A percentile compares a stretch with the other conserved stretches of the same genome.
Evolutionary conservation across 2,888 invertebrate genomes (phyloP).

Genomic region (Phytoseiulus persimilis): DNA sequence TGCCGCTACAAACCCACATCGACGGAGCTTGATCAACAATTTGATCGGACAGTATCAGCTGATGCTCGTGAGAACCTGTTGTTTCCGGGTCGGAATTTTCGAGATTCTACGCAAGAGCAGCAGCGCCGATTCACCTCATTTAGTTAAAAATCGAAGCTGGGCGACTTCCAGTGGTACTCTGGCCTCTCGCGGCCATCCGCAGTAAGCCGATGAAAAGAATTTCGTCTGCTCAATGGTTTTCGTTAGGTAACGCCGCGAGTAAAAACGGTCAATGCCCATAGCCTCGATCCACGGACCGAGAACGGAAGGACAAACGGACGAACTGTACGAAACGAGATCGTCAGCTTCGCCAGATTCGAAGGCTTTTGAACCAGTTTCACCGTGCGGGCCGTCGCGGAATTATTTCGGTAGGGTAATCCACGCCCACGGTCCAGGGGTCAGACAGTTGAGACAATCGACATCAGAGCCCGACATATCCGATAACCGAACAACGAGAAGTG

Average conservation of each 20-base stretch:
- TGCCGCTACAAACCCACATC: neutral
- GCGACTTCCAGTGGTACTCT: too few relatives aligned
- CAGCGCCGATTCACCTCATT: neutral
- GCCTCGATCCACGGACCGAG: neutral
- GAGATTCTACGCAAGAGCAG: neutral
- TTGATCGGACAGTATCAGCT: neutral
- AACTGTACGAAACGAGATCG: neutral
- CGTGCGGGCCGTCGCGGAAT: neutral
- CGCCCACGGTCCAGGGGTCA: constrained; percentile 5
- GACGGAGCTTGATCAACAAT: neutral
- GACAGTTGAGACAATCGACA: neutral
- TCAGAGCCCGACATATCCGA: neutral
- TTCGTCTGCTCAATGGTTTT: too few relatives aligned
- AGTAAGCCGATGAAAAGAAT: too few relatives aligned
- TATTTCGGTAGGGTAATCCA: neutral
- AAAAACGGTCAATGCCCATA: neutral
- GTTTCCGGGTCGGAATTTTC: neutral
- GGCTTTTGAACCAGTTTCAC: neutral
- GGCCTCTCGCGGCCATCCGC: too few relatives aligned
- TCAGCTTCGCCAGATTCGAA: neutral
- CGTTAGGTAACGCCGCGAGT: too few relatives aligned
- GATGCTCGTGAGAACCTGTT: neutral
- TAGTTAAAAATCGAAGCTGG: neutral
- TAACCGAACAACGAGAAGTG: neutral
- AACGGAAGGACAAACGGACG: neutral